phyloP scores from a whole-genome alignment of 2,797 vertebrate species.

The Bradypodion pumilum region DNA sequence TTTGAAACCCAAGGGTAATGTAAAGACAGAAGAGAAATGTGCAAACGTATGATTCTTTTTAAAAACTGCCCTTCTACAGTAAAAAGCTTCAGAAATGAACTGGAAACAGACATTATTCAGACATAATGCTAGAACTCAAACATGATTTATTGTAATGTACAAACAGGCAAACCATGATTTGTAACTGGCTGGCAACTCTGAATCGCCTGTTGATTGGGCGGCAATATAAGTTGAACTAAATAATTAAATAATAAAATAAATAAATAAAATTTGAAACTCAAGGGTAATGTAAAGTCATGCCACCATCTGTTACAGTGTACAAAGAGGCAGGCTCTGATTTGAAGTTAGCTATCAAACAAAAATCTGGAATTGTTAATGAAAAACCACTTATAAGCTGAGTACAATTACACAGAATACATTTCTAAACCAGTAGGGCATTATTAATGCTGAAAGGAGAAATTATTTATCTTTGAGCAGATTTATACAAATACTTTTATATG shows the following conservation, averaged over 20 bases:
- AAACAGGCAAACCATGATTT: neutral
- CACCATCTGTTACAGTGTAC: neutral
- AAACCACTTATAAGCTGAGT: neutral
- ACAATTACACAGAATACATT: neutral
- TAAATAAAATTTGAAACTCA: too few species aligned
- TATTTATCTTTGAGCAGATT: neutral
- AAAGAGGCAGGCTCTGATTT: neutral
- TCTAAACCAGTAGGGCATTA: neutral
- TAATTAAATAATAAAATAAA: too few species aligned
- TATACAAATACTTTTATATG: neutral
- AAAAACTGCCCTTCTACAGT: neutral
- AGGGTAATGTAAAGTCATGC: too few species aligned
- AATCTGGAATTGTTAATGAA: neutral
- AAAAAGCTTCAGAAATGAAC: neutral
- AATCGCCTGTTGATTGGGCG: too few species aligned
- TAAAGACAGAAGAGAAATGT: neutral
- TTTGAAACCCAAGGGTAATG: too few species aligned
- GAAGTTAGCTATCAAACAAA: neutral
- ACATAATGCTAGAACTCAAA: neutral
- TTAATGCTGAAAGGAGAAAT: neutral
- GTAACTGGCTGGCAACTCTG: neutral
- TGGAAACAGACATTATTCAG: neutral
- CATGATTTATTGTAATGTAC: neutral
- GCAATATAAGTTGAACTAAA: too few species aligned
- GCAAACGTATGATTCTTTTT: neutral